Evolutionary conservation across 2,797 vertebrate genomes (phyloP), one percentile per base, ranked within the genome.

Genomic region (Eulemur albifrons): DNA sequence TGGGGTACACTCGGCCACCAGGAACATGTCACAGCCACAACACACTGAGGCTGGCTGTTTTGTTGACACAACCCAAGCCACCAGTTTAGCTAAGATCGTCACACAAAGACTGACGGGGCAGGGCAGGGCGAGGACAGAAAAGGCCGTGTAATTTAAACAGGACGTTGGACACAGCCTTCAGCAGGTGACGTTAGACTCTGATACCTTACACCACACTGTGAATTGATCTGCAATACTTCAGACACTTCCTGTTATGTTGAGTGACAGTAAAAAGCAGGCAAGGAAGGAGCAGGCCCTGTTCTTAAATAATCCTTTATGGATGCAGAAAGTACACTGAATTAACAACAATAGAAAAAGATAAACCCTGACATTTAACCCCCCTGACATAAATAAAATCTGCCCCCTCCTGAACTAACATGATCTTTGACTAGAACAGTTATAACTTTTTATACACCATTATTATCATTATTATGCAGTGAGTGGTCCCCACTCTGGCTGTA

Each of bases 181-280:
- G 21, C 30, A 32, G 65, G 48, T 13, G 32, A n/a, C n/a, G 38
- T 30, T 45, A 61, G 89, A 59, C n/a, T 17, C 20, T 7, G 61
- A 4, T 17, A 2, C 17, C 83, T 57, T 25, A 7, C 67, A 17
- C 61, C 73, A 65, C 45, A 0, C 20, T 20, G 23, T 48, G 15
- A 7, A n/a, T 43, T 43, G 14, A 35, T 8, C 15, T 12, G 3
- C 27, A 43, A 50, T 57, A 12, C 30, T 87, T 27, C 23, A 4
- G 73, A 35, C 21, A n/a, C n/a, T 38, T 59, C 30, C n/a, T 6
- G 0, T 35, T 3, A 4, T 1, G 21, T 4, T 30, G 13, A 1
- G 27, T 25, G 80, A 59, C 7, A 10, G 23, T 10, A 20, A 69
- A 45, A 69, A 61, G 15, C 23, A 38, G n/a, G 17, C 30, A 4